phyloP scores from a whole-genome alignment of 2,797 vertebrate genomes.

The Notamacropus eugenii region DNA sequence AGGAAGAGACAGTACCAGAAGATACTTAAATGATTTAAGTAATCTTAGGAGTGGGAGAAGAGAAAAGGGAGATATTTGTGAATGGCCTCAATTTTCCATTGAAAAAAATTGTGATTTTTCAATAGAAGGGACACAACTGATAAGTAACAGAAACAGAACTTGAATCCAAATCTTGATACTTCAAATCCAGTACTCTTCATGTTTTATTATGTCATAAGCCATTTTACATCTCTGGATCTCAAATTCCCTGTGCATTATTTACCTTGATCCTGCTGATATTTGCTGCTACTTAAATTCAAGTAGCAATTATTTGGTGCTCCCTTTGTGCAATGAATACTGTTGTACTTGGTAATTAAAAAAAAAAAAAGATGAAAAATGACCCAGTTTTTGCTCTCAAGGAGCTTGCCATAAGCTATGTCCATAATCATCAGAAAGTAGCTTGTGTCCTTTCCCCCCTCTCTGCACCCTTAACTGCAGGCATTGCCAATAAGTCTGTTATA shows the following conservation, averaged over 20 bases:
- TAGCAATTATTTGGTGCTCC: background rate
- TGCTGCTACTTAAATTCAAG: slow-evolving; percentile 18
- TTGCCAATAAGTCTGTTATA: slow-evolving; percentile 53
- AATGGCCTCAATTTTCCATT: no score
- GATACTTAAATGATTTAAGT: no score
- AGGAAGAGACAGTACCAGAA: no score
- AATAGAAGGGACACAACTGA: background rate
- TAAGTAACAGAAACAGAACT: background rate
- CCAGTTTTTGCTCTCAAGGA: background rate
- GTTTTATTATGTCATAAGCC: background rate
- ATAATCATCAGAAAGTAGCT: slow-evolving; percentile 10
- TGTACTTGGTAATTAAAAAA: background rate
- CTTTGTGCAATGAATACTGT: background rate
- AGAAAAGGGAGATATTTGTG: no score
- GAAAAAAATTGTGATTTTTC: background rate
- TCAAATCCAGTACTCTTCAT: background rate
- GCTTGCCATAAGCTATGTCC: background rate
- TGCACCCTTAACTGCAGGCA: background rate
- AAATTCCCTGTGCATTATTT: background rate
- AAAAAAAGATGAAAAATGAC: background rate
- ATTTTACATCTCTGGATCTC: background rate
- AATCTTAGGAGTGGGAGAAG: no score
- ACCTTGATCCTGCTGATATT: slow-evolving; percentile 16
- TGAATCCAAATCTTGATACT: background rate
- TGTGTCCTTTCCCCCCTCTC: slow-evolving; percentile 15